Conservation (phyloP, 2,888 invertebrate genomes). For the Ischnus inquisitorius region DNA sequence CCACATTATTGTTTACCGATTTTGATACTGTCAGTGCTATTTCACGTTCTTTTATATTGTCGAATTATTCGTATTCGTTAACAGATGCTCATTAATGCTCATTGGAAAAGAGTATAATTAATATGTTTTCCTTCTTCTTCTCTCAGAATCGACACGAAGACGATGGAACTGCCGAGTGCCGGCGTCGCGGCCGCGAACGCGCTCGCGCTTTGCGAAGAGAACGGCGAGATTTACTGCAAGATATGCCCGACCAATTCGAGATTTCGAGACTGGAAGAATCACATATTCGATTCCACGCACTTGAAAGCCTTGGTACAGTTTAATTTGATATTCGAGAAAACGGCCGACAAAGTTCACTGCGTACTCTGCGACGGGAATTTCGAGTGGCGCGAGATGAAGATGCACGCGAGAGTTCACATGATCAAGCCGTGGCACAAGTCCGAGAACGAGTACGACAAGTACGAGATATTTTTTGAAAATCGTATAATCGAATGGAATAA, state of each 20-base stretch:
- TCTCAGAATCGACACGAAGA: too few species aligned
- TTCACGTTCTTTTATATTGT: too few species aligned
- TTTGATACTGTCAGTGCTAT: too few species aligned
- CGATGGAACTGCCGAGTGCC: too few species aligned
- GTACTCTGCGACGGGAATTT: constrained; percentile 8
- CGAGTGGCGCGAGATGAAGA: not conserved
- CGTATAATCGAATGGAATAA: not conserved
- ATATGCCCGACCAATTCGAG: not conserved
- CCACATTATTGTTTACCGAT: too few species aligned
- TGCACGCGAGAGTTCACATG: constrained; percentile 4
- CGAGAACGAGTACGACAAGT: not conserved
- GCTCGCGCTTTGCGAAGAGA: not conserved
- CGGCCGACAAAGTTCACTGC: not conserved
- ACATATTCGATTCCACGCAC: constrained; percentile 9
- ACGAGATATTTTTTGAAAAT: constrained; percentile 37
- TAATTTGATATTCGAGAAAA: not conserved
- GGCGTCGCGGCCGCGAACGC: not conserved
- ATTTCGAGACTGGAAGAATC: not conserved
- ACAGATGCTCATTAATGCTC: too few species aligned
- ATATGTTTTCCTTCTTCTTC: too few species aligned
- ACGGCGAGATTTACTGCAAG: not conserved
- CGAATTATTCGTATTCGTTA: too few species aligned
- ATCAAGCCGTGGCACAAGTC: constrained; percentile 11
- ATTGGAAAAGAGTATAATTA: too few species aligned
- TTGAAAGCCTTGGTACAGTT: not conserved